These are phyloP conservation scores for Rhynchotus rufescens DNA, from an alignment of 2,797 vertebrate genomes.

Conservation along the genomic window DNA sequence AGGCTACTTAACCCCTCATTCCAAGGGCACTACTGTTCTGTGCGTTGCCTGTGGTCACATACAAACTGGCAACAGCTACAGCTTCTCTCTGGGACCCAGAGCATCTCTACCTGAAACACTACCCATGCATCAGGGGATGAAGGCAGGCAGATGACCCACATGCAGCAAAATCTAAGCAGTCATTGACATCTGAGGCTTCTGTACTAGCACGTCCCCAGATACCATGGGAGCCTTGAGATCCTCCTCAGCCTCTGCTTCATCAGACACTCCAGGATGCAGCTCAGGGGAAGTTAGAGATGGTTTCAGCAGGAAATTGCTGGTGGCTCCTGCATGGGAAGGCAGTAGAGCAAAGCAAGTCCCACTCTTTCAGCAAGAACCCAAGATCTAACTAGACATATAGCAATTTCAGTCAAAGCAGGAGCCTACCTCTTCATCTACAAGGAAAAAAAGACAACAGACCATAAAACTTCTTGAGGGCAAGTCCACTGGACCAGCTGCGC, in stretches of 20 bases:
- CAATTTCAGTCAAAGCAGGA: background rate
- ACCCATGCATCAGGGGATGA: no score
- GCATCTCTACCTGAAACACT: background rate
- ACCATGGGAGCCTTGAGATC: background rate
- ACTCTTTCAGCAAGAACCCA: background rate
- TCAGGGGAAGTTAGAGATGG: no score
- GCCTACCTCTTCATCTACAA: background rate
- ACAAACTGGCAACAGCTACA: background rate
- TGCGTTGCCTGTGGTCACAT: background rate
- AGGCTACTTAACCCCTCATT: background rate
- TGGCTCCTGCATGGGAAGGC: background rate
- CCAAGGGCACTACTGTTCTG: background rate
- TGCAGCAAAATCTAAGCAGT: background rate
- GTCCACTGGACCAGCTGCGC: background rate
- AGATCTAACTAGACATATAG: no score
- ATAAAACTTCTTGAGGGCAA: background rate
- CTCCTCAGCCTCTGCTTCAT: background rate
- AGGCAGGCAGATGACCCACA: background rate
- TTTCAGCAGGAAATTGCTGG: background rate
- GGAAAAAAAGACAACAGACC: background rate
- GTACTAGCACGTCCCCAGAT: background rate
- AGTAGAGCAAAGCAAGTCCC: background rate
- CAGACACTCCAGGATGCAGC: background rate
- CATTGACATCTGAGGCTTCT: background rate
- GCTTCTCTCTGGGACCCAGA: background rate